Evolutionary conservation across 1,140 invertebrate species (phyloP), one percentile per base, ranked within the genome.

Genomic region (Atopsyche davidsoni): DNA sequence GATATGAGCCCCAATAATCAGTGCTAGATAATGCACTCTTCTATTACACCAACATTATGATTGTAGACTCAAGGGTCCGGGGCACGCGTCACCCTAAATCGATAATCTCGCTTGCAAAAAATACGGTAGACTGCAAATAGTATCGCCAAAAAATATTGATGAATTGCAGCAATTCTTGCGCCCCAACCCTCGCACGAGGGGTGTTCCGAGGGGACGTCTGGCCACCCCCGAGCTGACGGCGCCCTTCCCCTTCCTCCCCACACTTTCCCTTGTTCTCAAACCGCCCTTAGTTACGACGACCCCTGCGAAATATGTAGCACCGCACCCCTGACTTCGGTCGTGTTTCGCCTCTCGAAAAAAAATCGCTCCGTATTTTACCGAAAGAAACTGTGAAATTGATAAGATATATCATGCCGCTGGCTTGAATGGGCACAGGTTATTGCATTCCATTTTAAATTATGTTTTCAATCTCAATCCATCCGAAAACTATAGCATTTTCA

Each of bases 81-180:
- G 43, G 25, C 38, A 19, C 16, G n/a, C 21, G 31, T 25, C 14
- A 31, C 38, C 39, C 19, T 28, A 43, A 56, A 56, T 56, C 54
- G 45, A 56, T 56, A 52, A 41, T 46, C 31, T 38, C 38, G 38
- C 24, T 23, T 32, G 34, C 35, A 51, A 47, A 55, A 55, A 51
- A 39, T 36, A 39, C 25, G n/a, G 32, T 22, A 51, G 48, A 51
- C 46, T 47, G 38, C 32, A 14, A 43, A 46, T 43, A 42, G 54
- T 44, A 42, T 49, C 34, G 46, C 18, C 38, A 40, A 52, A 56
- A 52, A 44, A 48, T 56, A 56, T 56, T 51, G 54, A 56, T 56
- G 49, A 52, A 41, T 52, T 52, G 53, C 48, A 46, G 13, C 19
- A 14, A 35, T 43, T 50, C 6, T 28, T 36, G 14, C 45, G 16